phyloP scores from a whole-genome alignment of 2,113 vertebrate species.

The Dryoscopus gambensis region DNA sequence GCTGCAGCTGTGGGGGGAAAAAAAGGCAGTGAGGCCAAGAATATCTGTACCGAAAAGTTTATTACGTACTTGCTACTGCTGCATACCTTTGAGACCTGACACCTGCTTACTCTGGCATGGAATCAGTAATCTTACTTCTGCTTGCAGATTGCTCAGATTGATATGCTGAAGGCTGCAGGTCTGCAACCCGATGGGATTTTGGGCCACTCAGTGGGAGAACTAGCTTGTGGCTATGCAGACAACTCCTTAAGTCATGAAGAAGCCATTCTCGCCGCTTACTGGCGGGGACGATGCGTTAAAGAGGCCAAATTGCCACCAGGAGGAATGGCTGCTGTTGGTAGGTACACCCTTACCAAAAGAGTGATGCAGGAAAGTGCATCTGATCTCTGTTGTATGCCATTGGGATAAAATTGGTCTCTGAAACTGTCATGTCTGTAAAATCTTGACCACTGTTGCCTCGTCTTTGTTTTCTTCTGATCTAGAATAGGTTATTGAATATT shows the following conservation, averaged over 20 bases:
- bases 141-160: slow-evolving; percentile 88
- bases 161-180: slow-evolving; percentile 84
- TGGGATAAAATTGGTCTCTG: neutral
- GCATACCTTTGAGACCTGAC: neutral
- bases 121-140: neutral
- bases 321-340: slow-evolving; percentile 96
- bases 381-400: neutral
- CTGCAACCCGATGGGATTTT: slow-evolving; percentile 89
- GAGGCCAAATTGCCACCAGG: slow-evolving; percentile 86
- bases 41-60: neutral
- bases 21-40: neutral
- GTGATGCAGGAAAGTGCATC: neutral
- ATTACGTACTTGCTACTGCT: neutral
- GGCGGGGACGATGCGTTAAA: slow-evolving; percentile 91
- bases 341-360: neutral
- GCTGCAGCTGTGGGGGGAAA: neutral
- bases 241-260: slow-evolving; percentile 86
- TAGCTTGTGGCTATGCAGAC: slow-evolving; percentile 95
- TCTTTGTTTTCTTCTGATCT: neutral
- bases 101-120: neutral
- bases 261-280: slow-evolving; percentile 87
- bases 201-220: slow-evolving; percentile 92
- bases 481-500: neutral
- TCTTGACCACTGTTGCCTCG: neutral
- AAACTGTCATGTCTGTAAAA: neutral